Evolutionary conservation across 2,797 vertebrate species (phyloP), one percentile per base, ranked within the genome.

Genomic region (Amniataba percoides): DNA sequence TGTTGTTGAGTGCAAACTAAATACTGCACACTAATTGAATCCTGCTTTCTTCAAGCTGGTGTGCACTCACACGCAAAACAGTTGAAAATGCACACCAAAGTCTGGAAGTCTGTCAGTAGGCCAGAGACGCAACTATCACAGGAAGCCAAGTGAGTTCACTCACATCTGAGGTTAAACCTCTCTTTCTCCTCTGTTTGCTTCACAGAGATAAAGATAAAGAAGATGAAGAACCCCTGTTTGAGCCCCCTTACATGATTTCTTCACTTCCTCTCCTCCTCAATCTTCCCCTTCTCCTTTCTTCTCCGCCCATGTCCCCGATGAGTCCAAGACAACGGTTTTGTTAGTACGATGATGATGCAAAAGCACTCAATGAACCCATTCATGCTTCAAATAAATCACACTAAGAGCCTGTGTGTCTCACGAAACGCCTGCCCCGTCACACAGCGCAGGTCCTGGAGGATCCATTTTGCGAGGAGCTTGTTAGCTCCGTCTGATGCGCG

Each of bases 111-210:
- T 69, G 80, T 74, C 74, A 84, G 69, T 70, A 36, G 67, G 70
- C 52, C 80, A 78, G 60, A 58, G 67, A 85, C 78, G 67, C 77
- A 77, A 52, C 58, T 7, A 74, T 81, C 69, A 81, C 49, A 78
- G 82, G 80, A 91, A 89, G 77, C 85, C 63, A 45, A 82, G 1
- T 0, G 49, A 48, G 77, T 76, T 67, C 77, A 60, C 27, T 42
- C 61, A 60, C 52, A 49, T 53, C 55, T 11, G 4, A 58, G 56
- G 77, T 75, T 62, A 59, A 74, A 59, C 23, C 34, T 42, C 27
- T 19, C 15, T 34, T 58, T 60, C 61, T 67, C 69, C 43, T 68
- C 61, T 25, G 53, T 62, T 74, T 78, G 63, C 55, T 39, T 48
- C 1, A n/a, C 21, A 49, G 23, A 68, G 34, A 31, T 31, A 31